phyloP scores from a whole-genome alignment of 2,797 vertebrate species.

The Lutjanus campechanus region DNA sequence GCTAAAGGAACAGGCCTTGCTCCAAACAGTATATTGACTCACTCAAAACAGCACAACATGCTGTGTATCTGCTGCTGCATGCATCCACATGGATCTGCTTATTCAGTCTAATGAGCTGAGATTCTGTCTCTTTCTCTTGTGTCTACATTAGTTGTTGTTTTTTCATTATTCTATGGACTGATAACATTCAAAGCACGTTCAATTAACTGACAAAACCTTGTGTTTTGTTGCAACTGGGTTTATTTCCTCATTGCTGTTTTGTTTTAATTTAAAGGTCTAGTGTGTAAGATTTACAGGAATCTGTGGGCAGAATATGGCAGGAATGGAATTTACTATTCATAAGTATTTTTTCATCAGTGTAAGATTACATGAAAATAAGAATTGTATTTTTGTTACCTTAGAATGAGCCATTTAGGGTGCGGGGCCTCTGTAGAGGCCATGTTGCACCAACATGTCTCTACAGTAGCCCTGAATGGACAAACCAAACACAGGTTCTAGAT shows the following conservation, averaged over 20 bases:
- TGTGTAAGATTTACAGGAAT: too few relatives aligned
- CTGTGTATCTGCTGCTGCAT: conserved; percentile 36
- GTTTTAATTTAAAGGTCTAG: neutral
- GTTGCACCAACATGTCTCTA: too few relatives aligned
- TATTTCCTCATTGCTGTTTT: neutral
- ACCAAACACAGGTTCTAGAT: too few relatives aligned
- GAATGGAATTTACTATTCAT: too few relatives aligned
- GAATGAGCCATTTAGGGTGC: too few relatives aligned
- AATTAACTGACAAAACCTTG: neutral
- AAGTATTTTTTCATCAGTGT: too few relatives aligned
- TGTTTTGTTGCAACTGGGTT: neutral
- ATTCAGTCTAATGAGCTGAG: conserved; percentile 24
- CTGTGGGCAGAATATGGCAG: too few relatives aligned
- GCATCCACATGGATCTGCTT: conserved; percentile 39
- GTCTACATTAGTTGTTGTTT: neutral
- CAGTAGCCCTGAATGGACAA: too few relatives aligned
- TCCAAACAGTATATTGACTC: conserved; percentile 61
- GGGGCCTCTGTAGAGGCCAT: too few relatives aligned
- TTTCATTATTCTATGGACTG: neutral
- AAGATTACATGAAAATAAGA: too few relatives aligned
- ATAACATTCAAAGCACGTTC: neutral
- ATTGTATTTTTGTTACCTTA: too few relatives aligned
- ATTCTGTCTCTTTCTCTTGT: conserved; percentile 1
- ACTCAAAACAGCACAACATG: conserved; percentile 65
- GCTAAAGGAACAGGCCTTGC: conserved; percentile 41